A percentile compares a stretch with the other conserved stretches of the same genome.
Conservation (phyloP, 2,888 invertebrate genomes). For the Stenolophus ochropezus region DNA sequence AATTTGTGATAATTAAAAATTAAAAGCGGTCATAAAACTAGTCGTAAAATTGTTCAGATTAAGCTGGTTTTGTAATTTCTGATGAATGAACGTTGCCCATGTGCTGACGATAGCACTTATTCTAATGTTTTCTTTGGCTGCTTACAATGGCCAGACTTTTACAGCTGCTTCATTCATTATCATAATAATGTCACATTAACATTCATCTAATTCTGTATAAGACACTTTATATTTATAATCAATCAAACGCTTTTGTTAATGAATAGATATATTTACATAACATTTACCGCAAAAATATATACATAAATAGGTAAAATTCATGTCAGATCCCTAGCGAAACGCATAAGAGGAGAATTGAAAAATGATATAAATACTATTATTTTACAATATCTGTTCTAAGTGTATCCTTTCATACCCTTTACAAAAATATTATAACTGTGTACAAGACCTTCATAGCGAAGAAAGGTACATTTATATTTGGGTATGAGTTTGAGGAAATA, state of each 20-base stretch:
- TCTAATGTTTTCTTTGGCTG: slow-evolving; percentile 25
- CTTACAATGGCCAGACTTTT: slow-evolving; percentile 17
- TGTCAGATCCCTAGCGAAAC: no score
- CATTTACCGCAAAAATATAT: no score
- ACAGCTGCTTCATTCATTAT: slow-evolving; percentile 33
- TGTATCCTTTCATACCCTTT: no score
- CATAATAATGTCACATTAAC: background rate
- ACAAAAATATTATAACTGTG: no score
- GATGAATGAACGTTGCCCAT: slow-evolving; percentile 42
- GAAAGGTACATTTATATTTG: no score
- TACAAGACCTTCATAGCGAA: no score
- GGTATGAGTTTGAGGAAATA: background rate
- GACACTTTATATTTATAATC: background rate
- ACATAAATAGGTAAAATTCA: no score
- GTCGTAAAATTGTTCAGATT: slow-evolving; percentile 66
- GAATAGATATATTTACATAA: no score
- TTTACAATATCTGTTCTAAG: no score
- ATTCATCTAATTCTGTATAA: background rate
- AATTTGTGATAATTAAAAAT: slow-evolving; percentile 63
- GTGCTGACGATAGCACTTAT: slow-evolving; percentile 22
- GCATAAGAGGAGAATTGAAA: no score
- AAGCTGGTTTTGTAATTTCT: slow-evolving; percentile 64
- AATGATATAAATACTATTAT: no score
- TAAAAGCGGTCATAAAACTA: slow-evolving; percentile 62
- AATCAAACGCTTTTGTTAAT: background rate